A percentile compares a stretch with the other conserved stretches of the same genome.
These are phyloP conservation scores for Homalodisca vitripennis DNA, from an alignment of 1,140 invertebrate species.

Conservation along the genomic window DNA sequence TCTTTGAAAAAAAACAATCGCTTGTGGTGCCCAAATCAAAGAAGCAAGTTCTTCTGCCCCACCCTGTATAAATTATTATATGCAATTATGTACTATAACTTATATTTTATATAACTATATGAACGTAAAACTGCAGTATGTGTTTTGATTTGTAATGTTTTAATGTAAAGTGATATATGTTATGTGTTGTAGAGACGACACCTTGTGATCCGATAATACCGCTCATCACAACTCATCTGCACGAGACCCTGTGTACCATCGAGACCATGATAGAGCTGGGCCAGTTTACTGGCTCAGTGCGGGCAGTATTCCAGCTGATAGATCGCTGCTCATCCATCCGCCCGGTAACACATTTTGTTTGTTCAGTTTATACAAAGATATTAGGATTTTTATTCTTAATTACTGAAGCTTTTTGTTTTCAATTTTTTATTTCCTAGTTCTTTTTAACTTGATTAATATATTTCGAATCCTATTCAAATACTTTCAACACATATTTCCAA, in stretches of 20 bases:
- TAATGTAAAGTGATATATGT: no score
- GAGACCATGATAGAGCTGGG: conserved; percentile 69
- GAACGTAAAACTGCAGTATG: background rate
- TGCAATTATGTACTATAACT: no score
- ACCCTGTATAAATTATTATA: no score
- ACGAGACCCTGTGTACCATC: conserved; percentile 72
- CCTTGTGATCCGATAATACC: background rate
- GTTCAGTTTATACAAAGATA: no score
- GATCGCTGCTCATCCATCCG: conserved; percentile 71
- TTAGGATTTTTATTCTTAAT: conserved; percentile 9
- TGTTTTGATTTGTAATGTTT: background rate
- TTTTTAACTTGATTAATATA: background rate
- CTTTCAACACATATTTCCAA: background rate
- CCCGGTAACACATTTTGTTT: conserved; percentile 58
- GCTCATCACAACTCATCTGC: conserved; percentile 53
- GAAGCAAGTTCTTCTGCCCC: no score
- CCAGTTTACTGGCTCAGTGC: conserved; percentile 65
- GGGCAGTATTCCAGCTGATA: conserved; percentile 73
- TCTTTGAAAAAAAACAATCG: no score
- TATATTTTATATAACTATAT: background rate
- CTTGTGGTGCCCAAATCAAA: no score
- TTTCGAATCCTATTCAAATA: background rate
- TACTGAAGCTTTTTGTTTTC: background rate
- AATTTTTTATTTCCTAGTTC: background rate
- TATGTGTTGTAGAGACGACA: no score